Conservation (phyloP, 1,140 invertebrate genomes). For the Chelonus insularis region DNA sequence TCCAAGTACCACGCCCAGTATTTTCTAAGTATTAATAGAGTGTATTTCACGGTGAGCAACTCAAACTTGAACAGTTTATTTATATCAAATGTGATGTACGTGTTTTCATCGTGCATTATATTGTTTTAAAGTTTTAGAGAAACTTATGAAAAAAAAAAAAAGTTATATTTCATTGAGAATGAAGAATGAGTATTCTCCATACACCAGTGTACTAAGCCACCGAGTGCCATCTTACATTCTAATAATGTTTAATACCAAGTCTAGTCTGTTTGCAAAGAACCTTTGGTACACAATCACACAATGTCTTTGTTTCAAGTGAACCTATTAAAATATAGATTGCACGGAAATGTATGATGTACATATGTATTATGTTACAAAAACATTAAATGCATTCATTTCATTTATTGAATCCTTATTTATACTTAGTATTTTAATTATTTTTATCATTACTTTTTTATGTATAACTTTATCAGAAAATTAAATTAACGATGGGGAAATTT, state of each 20-base stretch:
- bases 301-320: slow-evolving; percentile 40
- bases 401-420: not conserved
- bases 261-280: slow-evolving; percentile 47
- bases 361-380: slow-evolving; percentile 27
- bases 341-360: slow-evolving; percentile 52
- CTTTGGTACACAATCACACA: slow-evolving; percentile 33
- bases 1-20: slow-evolving; percentile 49
- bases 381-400: not conserved
- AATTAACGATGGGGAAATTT: too few species aligned
- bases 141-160: not conserved
- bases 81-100: too few species aligned
- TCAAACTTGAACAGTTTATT: not conserved
- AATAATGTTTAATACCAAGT: slow-evolving; percentile 48
- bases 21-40: slow-evolving; percentile 47
- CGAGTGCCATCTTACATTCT: slow-evolving; percentile 40
- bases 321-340: slow-evolving; percentile 40
- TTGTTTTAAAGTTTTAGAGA: too few species aligned
- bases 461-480: too few species aligned
- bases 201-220: slow-evolving; percentile 14
- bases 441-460: too few species aligned
- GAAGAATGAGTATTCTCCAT: not conserved
- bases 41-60: slow-evolving; percentile 3
- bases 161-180: not conserved
- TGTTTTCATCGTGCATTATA: too few species aligned
- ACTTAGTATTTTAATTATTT: too few species aligned